phyloP scores from a whole-genome alignment of 2,888 invertebrate species.

The Troides helena region DNA sequence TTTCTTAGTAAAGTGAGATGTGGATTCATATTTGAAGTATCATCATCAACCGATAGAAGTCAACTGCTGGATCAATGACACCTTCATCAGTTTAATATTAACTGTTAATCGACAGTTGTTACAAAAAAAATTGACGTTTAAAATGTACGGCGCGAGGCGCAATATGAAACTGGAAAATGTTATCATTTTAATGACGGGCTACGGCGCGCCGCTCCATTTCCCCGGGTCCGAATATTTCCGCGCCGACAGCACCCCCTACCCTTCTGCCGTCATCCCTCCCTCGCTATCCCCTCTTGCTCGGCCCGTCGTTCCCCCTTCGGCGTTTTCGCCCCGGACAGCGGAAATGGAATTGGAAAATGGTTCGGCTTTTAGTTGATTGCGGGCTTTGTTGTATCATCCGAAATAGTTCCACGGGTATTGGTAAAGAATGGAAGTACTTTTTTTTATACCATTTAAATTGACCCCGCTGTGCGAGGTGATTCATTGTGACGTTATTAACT shows the following conservation, averaged over 20 bases:
- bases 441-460: slow-evolving; percentile 11
- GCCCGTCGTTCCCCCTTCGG: slow-evolving; percentile 54
- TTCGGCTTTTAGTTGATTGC: slow-evolving; percentile 78
- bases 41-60: too few relatives aligned
- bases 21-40: too few relatives aligned
- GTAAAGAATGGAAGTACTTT: slow-evolving; percentile 14
- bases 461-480: neutral
- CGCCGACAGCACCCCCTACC: neutral
- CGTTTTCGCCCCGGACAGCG: slow-evolving; percentile 63
- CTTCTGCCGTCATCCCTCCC: slow-evolving; percentile 40
- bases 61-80: too few relatives aligned
- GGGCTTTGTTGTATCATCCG: slow-evolving; percentile 33
- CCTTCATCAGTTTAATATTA: too few relatives aligned
- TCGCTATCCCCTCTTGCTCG: slow-evolving; percentile 33
- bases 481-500: neutral
- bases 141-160: neutral
- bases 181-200: slow-evolving; percentile 9
- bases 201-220: slow-evolving; percentile 19
- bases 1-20: too few relatives aligned
- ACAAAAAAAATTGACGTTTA: too few relatives aligned
- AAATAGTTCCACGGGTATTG: slow-evolving; percentile 14
- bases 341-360: slow-evolving; percentile 78
- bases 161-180: slow-evolving; percentile 2
- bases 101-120: too few relatives aligned
- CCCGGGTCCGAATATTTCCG: slow-evolving; percentile 16